Percentiles rank a stretch among this genome's conserved stretches.
Evolutionary conservation across 2,797 vertebrate species (phyloP).

Genomic region (Poecile montanus): DNA sequence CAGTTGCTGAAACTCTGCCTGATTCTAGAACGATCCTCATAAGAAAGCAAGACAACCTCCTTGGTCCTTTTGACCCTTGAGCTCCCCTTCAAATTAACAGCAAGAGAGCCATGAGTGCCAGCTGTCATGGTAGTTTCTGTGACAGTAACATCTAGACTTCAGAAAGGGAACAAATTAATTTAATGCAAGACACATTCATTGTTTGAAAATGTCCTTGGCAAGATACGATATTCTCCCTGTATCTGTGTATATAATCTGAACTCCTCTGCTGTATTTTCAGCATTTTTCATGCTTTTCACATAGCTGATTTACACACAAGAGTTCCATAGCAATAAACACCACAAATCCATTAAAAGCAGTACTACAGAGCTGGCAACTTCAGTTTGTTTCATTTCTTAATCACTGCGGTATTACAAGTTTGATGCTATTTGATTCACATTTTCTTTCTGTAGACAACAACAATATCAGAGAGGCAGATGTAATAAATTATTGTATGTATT

Average conservation of each 20-base stretch:
- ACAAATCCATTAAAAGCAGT: slow-evolving; percentile 30
- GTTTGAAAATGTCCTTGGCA: slow-evolving; percentile 26
- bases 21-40: neutral
- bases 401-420: neutral
- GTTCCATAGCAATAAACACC: slow-evolving; percentile 1
- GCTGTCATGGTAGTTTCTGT: neutral
- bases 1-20: neutral
- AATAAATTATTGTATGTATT: too few species aligned
- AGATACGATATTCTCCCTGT: neutral
- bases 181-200: neutral
- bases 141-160: neutral
- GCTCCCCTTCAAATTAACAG: neutral
- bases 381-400: neutral
- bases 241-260: slow-evolving; percentile 1
- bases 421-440: neutral
- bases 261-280: slow-evolving; percentile 10
- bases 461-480: neutral
- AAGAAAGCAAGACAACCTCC: neutral
- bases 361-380: neutral
- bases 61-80: neutral
- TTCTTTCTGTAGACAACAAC: neutral
- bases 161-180: slow-evolving; percentile 13
- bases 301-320: slow-evolving; percentile 1
- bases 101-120: neutral
- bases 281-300: slow-evolving; percentile 22